A percentile compares a stretch with the other conserved stretches of the same genome.
Conservation (phyloP, 2,113 vertebrate species). For the Aramus guarauna region DNA sequence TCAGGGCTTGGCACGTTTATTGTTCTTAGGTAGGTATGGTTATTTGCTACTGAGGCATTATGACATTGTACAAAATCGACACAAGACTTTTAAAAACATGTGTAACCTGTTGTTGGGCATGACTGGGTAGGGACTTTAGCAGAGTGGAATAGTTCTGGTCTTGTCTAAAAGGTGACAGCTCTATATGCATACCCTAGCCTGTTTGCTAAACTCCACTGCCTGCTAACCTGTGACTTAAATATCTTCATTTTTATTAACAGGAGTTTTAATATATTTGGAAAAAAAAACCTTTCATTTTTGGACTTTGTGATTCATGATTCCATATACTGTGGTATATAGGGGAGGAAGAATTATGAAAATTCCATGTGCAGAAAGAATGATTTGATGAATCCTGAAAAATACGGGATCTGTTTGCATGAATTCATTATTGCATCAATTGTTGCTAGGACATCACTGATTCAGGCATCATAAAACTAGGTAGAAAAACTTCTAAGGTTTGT, state of each 20-base stretch:
- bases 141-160: background rate
- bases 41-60: background rate
- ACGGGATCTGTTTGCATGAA: background rate
- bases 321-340: background rate
- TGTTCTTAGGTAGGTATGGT: background rate
- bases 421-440: background rate
- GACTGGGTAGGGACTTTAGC: background rate
- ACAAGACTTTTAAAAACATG: background rate
- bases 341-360: background rate
- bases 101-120: background rate
- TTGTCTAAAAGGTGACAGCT: background rate
- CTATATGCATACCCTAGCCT: background rate
- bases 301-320: background rate
- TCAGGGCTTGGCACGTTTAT: background rate
- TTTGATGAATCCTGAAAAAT: background rate
- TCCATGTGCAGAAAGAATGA: background rate
- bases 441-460: background rate
- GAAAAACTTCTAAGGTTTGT: background rate
- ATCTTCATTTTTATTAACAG: background rate
- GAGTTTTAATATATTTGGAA: background rate
- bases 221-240: background rate
- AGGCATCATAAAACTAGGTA: background rate
- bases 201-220: background rate
- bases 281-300: background rate
- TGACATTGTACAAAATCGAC: background rate